Base-by-base conservation (phyloP, 2,888 invertebrate genomes). In the Phortica okadai region DNA sequence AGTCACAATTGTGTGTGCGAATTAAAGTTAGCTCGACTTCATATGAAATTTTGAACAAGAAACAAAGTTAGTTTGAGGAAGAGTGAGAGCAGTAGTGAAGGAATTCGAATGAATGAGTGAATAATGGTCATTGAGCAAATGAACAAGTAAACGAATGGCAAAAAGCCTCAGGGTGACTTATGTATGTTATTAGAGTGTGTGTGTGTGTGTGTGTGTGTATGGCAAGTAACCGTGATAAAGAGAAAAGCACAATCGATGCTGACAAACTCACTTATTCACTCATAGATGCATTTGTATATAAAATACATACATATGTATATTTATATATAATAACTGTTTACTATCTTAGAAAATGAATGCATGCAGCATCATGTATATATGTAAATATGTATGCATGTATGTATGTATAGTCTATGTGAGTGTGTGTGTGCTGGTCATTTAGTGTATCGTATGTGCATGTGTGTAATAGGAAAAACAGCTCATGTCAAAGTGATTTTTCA, bases 401-500 rank as follows among this genome's bases (percentile, higher is more conserved):
- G 14, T 10, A 56, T 44, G 64, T 64, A 5, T 16, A 21, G 21
- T 21, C 21, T 21, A 21, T 21, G 21, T 21, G 21, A 21, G 42
- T 67, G 44, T 45, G 67, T 73, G 74, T 54, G 66, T 74, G 64
- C 54, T 50, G 74, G 45, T 50, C 41, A 66, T 33, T 7, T 59
- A 56, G 75, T 50, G 70, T 42, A 45, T 67, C 44, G 70, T 42
- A 1, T 64, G 56, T 33, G 56, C 21, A 21, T 69, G 62, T 42
- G 74, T 64, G 74, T 58, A 45, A 50, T 10, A 21, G 64, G 66
- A 59, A 16, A 56, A 42, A 73, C 74, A 75, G 72, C 79, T 78
- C 82, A 83, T 85, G 86, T 87, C 86, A 86, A 86, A 86, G 86
- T 86, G 87, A 87, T 86, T 86, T 87, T 86, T 87, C 82, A 86